Base-by-base conservation (phyloP, 2,113 vertebrate genomes). In the Indicator indicator region DNA sequence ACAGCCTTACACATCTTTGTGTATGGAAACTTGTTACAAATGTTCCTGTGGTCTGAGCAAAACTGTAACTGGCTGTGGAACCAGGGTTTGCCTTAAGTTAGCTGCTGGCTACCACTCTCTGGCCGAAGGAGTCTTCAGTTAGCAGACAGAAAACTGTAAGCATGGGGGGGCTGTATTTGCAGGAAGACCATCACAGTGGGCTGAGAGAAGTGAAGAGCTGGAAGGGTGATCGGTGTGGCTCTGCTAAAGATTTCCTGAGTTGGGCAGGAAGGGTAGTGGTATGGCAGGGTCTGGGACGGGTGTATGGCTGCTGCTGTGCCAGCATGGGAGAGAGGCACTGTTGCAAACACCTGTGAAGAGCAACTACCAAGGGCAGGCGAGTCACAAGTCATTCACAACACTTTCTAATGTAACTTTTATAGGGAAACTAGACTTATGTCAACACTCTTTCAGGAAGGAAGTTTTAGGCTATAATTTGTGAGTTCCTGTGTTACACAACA, bases 401-500 rank as follows among this genome's bases (percentile, higher is more conserved):
- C 80, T 14, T 40, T 70, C 36, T 36, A 12, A 72, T 67, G 40
- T 48, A 65, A 26, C 23, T 1, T 82, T 62, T 42, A 33, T 6
- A 70, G 20, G 50, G 69, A 68, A 40, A 91, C 55, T 52, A 64
- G 30, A 48, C 72, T 83, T 38, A 44, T 3, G 32, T 90, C 79
- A 81, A 65, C 11, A n/a, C 44, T 78, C 72, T 18, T 2, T 62
- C 89, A 73, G n/a, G 28, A 83, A n/a, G 55, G 12, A 73, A 33
- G n/a, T 91, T 95, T 92, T 85, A 75, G 56, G 75, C 18, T 67
- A 9, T 75, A 33, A 62, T 46, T 95, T 42, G 7, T 74, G 33
- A 85, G 36, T 96, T 95, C 77, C 73, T 64, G 36, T 96, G 94
- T 88, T 97, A 87, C 83, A 94, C 89, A 94, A 78, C 48, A 92